Evolutionary conservation across 1,140 invertebrate species (phyloP).

Genomic region (Papilio helenus): DNA sequence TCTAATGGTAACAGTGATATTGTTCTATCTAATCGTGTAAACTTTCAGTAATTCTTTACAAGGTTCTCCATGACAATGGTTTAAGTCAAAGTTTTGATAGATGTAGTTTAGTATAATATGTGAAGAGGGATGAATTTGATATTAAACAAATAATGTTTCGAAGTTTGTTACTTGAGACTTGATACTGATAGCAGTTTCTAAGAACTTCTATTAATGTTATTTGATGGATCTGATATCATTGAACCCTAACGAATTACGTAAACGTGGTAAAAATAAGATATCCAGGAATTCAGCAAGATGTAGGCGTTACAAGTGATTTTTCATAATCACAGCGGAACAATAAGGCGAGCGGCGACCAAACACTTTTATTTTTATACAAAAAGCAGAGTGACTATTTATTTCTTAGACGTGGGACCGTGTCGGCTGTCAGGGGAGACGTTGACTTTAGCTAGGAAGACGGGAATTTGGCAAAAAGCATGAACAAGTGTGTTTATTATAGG

Average conservation of each 20-base stretch:
- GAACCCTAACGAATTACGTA: conserved; percentile 7
- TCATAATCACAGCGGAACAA: conserved; percentile 69
- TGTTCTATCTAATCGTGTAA: not conserved
- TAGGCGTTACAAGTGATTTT: conserved; percentile 59
- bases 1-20: not conserved
- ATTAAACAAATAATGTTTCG: not conserved
- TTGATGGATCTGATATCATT: not conserved
- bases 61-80: not conserved
- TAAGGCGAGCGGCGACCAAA: conserved; percentile 59
- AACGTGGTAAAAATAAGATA: conserved; percentile 41
- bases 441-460: conserved; percentile 66
- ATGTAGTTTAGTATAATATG: too few relatives aligned
- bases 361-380: conserved; percentile 63
- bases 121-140: not conserved
- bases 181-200: not conserved
- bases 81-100: too few relatives aligned
- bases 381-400: conserved; percentile 70
- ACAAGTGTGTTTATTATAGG: conserved; percentile 71
- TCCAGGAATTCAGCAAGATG: conserved; percentile 28
- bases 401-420: conserved; percentile 70
- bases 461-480: conserved; percentile 75
- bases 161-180: not conserved
- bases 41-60: not conserved
- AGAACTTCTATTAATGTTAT: not conserved
- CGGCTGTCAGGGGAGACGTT: conserved; percentile 76